Evolutionary conservation across 1,140 invertebrate species (phyloP), one percentile per base, ranked within the genome.

Genomic region (Sycobia sp.): DNA sequence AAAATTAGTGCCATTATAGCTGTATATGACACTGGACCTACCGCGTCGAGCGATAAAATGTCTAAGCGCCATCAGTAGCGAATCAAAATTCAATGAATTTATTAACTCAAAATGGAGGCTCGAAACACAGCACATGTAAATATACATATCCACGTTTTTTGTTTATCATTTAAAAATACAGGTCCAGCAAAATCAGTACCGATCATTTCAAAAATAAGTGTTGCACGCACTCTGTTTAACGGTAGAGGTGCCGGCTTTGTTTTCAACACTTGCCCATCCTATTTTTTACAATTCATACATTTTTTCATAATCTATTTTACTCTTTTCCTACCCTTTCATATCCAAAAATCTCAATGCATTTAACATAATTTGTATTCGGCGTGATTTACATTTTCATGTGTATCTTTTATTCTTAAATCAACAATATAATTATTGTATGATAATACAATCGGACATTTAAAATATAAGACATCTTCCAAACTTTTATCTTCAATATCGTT

Each of bases 381-480:
- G 18, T 62, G 49, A 14, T 43, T 18, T 5, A 39, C 10, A 3
- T 50, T 13, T 3, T 14, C 23, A 29, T 53, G 59, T 32, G 18
- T 39, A 11, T 51, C 47, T 14, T 25, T 23, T 11, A 61, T 51
- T 14, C 50, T 4, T 13, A 20, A 23, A 18, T 22, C 23, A 11
- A 41, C 29, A 9, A 57, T 10, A 8, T 50, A 13, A 41, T 50
- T 4, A 10, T 49, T 51, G 5, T 8, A 14, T 25, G 71, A 51
- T 25, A 73, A 65, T 25, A 74, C 32, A 27, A 66, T 43, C 8
- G 69, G 53, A 41, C 34, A 54, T 54, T 29, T 54, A 22, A 54
- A 54, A 38, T 38, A n/a, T n/a, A n/a, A n/a, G n/a, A n/a, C n/a
- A n/a, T n/a, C n/a, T n/a, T n/a, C n/a, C n/a, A n/a, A n/a, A n/a